phyloP scores from a whole-genome alignment of 2,888 invertebrate genomes.

The Hypena proboscidalis region DNA sequence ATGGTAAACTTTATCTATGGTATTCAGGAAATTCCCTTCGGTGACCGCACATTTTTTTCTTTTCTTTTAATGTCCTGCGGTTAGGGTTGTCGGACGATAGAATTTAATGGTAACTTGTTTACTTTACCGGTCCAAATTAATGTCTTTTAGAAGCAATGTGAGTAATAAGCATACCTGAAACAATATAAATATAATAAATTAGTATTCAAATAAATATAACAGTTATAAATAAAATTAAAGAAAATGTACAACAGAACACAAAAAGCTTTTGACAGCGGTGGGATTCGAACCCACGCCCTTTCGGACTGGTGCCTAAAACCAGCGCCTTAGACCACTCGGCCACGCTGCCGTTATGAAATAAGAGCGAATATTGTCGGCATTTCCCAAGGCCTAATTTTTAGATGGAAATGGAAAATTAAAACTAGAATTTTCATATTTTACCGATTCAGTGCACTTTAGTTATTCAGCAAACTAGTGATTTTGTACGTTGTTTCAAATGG shows the following conservation, averaged over 20 bases:
- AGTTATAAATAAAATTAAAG: neutral
- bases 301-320: conserved; percentile 90
- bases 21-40: conserved; percentile 50
- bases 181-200: conserved; percentile 17
- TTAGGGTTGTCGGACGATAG: conserved; percentile 29
- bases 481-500: no score
- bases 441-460: no score
- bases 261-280: conserved; percentile 84
- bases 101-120: conserved; percentile 29
- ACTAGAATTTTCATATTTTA: no score
- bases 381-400: conserved; percentile 1
- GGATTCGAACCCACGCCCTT: conserved; percentile 91
- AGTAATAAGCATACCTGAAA: conserved; percentile 36
- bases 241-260: neutral
- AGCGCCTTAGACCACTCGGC: conserved; percentile 90
- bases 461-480: no score
- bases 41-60: conserved; percentile 45
- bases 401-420: neutral
- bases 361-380: neutral
- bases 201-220: neutral
- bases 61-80: conserved; percentile 37
- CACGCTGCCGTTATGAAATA: conserved; percentile 79
- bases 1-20: conserved; percentile 39
- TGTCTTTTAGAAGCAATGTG: conserved; percentile 1
- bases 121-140: conserved; percentile 23